Base-by-base conservation (phyloP, 2,113 vertebrate genomes). In the Heteronetta atricapilla region DNA sequence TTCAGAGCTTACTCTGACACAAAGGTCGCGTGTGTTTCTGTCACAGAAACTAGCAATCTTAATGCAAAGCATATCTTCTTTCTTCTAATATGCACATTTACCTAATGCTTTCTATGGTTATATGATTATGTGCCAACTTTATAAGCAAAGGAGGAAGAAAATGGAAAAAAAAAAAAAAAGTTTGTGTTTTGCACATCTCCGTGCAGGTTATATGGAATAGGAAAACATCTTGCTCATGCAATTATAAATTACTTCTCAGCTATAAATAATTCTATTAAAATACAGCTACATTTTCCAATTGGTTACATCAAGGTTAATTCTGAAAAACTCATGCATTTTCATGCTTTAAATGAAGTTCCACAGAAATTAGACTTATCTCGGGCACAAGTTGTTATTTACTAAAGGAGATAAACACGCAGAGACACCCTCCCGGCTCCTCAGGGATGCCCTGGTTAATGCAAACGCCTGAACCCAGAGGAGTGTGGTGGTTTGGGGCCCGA, bases 381-480 rank as follows among this genome's bases (percentile, higher is more conserved):
- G 4, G 60, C 66, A 42, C 14, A 34, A 91, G 38, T 15, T 70
- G 34, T 33, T 58, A 48, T 48, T 89, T 42, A 66, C 52, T 19
- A 50, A 52, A 60, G 66, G 12, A 38, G 75, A 63, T 36, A 19
- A 23, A 2, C 6, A 28, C 15, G 5, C 31, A 31, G 62, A 1
- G n/a, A 28, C 38, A 23, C 1, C 5, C 42, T 72, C 31, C 42
- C 62, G 44, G 34, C 34, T 15, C 36, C 18, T 10, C 63, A 4
- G 0, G 29, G n/a, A 42, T 38, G 29, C 48, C 50, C 55, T 14
- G 16, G 31, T 56, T 58, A 21, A 38, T 17, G 8, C 68, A 8
- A 36, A 33, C 0, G 1, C 34, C 60, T 11, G 15, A 28, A n/a
- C 33, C 26, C 78, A 8, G 13, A 25, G 2, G 0, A 9, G 4